Conservation (phyloP, 1,140 invertebrate species). For the Eumaeus atala region DNA sequence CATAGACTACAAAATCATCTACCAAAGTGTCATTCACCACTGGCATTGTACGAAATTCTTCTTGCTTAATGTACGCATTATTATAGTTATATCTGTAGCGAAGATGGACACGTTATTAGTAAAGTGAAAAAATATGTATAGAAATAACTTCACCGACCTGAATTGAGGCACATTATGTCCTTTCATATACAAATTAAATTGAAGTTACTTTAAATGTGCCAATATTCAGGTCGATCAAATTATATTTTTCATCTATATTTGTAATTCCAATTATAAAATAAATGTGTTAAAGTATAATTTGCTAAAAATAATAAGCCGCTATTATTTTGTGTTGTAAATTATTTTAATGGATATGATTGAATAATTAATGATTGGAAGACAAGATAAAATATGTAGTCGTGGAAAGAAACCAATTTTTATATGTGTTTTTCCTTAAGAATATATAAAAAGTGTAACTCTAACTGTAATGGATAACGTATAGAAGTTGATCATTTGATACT, state of each 20-base stretch:
- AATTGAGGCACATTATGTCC: background rate
- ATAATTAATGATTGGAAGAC: conserved; percentile 8
- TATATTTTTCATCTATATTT: background rate
- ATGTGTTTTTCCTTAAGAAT: too few relatives aligned
- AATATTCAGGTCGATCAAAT: background rate
- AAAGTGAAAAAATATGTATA: background rate
- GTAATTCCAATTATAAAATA: conserved; percentile 1
- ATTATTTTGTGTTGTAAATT: conserved; percentile 3
- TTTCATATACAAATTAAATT: too few relatives aligned
- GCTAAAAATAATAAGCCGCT: conserved; percentile 5
- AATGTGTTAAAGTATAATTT: background rate
- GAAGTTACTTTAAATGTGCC: background rate
- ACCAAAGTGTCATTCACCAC: background rate
- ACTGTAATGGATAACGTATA: too few relatives aligned
- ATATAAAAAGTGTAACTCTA: too few relatives aligned
- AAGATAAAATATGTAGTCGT: background rate
- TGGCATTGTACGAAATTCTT: conserved; percentile 1
- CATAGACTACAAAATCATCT: background rate
- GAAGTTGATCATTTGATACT: too few relatives aligned
- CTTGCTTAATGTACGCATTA: background rate
- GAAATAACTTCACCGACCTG: background rate
- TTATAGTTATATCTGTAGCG: background rate
- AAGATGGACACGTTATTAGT: background rate
- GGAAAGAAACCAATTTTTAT: background rate
- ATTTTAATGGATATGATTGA: conserved; percentile 5